Base-by-base conservation (phyloP, 2,797 vertebrate genomes). In the Tadarida brasiliensis region DNA sequence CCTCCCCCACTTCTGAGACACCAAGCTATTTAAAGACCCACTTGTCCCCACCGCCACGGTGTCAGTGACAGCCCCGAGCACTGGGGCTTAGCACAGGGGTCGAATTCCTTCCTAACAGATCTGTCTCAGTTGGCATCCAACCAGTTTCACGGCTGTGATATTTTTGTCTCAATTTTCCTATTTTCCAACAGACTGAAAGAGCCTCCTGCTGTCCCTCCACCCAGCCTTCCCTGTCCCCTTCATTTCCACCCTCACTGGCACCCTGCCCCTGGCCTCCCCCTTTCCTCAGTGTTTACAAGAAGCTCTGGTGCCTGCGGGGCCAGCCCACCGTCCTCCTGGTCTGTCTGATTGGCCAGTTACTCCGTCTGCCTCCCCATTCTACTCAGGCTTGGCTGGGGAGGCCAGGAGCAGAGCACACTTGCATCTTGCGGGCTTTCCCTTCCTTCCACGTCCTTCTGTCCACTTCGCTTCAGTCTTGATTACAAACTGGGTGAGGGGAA, bases 21-120 rank as follows among this genome's bases (percentile, higher is more conserved):
- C 89, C 0, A 28, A 93, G 97, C 96, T 98, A 98, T 98, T 98
- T 97, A 97, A 98, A 97, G 97, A 78, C 74, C 80, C 95, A 96
- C 97, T 97, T 97, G 97, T 98, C 96, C 97, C 95, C 63, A 91
- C 93, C 2, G 0, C 87, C 39, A 28, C 3, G 89, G 97, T 97
- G 97, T 97, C 97, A 94, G 17, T 96, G 97, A 97, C 97, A 96
- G 85, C 96, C 93, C 94, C 11, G 5, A 95, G 96, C 90, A 82
- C 94, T 85, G 92, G 95, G 96, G 95, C 97, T 97, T 95, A 97
- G 86, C 96, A 54, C 96, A 61, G 82, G 96, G 97, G 97, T 97
- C 96, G 87, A 83, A 97, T 97, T 97, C 97, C 96, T 97, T 97
- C 97, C 96, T 96, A 94, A 96, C 97, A 94, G 97, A 95, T 92